Evolutionary conservation across 2,888 invertebrate genomes (phyloP), one percentile per base, ranked within the genome.

Genomic region (Campopleginae sp.): DNA sequence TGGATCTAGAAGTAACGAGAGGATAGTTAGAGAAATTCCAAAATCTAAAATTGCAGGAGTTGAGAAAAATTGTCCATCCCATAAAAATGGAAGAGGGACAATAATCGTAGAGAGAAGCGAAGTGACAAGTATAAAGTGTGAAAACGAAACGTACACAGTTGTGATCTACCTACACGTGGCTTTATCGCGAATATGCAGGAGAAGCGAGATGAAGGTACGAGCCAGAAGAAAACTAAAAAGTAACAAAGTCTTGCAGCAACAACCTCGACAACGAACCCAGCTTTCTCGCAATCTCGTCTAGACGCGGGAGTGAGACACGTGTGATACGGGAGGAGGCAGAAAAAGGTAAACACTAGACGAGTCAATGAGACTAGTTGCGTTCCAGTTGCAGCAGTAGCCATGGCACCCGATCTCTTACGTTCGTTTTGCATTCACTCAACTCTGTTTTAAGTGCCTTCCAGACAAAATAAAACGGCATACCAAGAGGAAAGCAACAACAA

Each of bases 241-340:
- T 82, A 89, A 88, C 86, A 61, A 68, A 80, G 68, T 71, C 65
- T 77, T 83, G 85, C 86, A 88, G 85, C 86, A 88, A 77, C 38
- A 88, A 77, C 83, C 86, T 83, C 88, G 88, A 88, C 88, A 87
- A 80, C 78, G 84, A 81, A 75, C 81, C 75, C 80, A 86, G 87
- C 86, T 89, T 89, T 89, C 91, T 90, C 86, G 88, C 89, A 91
- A 91, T 91, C 90, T 89, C 89, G 91, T 91, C 90, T 91, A 90
- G 91, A 91, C 91, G 85, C 79, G 74, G 88, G 87, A 89, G 84
- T 83, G 87, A 86, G 68, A 84, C 75, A 74, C 66, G 31, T 31
- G 63, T 66, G 44, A 81, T 42, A 66, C 58, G 51, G 27, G 65
- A 27, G 74, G 48, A 82, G 76, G 58, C 54, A 68, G 83, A 76